Evolutionary conservation across 92 coral and sea anemone species (phyloP), one percentile per base, ranked within the genome.

Genomic region (Porites lobata): DNA sequence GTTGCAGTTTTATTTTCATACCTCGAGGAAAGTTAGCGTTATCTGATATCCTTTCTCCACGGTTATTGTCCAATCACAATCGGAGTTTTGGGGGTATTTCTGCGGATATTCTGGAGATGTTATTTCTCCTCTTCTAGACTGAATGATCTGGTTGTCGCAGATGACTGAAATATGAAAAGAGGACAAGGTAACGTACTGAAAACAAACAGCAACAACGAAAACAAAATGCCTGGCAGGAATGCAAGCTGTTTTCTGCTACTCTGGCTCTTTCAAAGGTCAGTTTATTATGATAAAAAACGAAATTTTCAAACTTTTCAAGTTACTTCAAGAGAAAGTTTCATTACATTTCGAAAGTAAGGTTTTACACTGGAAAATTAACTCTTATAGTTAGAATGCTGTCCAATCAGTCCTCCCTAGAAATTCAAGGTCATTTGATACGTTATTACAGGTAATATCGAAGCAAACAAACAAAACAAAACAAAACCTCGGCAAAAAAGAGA

Each of bases 21-120:
- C 99, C 98, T 90, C 79, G 61, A 68, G 18, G 68, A 96, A 96
- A 52, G 69, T 75, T 74, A 98, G 67, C 0, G 92, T 87, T 57
- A 98, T 91, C 64, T 92, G 98, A 80, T 98, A 98, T 72, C 99
- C 99, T 73, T 89, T 92, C 20, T 92, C 96, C 68, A 96, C 99
- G 4, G 88, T 63, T 50, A 98, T 95, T 9, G 93, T 90, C 99
- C 99, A 98, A 65, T 96, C 95, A 80, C 99, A 98, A 58, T 90
- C 84, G 6, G 98, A 74, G 83, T 98, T 85, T 54, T 84, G 83
- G 2, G 99, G 99, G 66, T 98, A 98, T 7, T 8, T 2, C 69
- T 72, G 79, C 50, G 99, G 99, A 76, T 72, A 94, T 76, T 98
- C 99, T 57, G 99, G 99, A 54, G 96, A 84, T 24, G 84, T 75